Conservation (phyloP, 2,888 invertebrate genomes). For the Eupithecia subumbrata region DNA sequence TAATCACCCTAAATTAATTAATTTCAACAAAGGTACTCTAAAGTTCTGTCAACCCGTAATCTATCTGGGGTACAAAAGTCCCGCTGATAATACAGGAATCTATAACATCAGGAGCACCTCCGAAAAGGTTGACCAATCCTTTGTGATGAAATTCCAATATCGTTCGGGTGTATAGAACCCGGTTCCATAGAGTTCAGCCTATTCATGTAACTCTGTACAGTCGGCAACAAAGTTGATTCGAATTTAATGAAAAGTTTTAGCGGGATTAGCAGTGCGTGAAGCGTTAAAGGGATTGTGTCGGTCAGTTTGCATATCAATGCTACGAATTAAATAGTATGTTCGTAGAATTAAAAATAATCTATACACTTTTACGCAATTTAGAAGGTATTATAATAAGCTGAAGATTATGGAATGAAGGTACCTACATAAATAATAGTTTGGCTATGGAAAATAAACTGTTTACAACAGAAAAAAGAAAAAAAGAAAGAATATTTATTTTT, state of each 20-base stretch:
- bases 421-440: neutral
- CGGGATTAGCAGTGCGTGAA: constrained; percentile 6
- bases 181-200: constrained; percentile 60
- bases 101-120: constrained; percentile 48
- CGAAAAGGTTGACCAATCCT: constrained; percentile 76
- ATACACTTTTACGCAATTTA: neutral
- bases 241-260: neutral
- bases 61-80: constrained; percentile 39
- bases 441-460: neutral
- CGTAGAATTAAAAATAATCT: neutral
- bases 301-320: neutral
- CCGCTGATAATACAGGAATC: constrained; percentile 39
- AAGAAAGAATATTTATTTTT: too few species aligned
- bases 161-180: constrained; percentile 67
- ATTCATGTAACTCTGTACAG: constrained; percentile 59
- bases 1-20: constrained; percentile 18
- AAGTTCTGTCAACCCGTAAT: constrained; percentile 42
- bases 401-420: neutral
- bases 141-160: constrained; percentile 79
- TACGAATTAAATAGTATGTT: neutral
- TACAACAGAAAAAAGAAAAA: too few species aligned
- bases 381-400: neutral
- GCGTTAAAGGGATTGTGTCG: constrained; percentile 7
- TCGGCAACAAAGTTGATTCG: constrained; percentile 13
- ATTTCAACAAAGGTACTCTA: constrained; percentile 25